Percentiles rank a stretch among this genome's conserved stretches.
Evolutionary conservation across 2,888 invertebrate genomes (phyloP).

Genomic region (Watsonalla binaria): DNA sequence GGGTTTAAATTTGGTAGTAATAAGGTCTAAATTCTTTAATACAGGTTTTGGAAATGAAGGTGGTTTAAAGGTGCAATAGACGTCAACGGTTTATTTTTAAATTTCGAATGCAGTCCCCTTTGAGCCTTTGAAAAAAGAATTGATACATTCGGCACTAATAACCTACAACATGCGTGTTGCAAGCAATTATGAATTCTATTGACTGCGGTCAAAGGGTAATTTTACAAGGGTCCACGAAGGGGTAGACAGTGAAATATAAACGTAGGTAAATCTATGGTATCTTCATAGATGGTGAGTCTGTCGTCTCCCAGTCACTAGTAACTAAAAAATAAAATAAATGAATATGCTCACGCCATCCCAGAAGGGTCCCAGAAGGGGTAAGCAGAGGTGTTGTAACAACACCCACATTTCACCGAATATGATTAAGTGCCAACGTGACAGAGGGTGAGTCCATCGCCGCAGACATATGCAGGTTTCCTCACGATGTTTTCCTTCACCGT

Average conservation of each 20-base stretch:
- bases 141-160: neutral
- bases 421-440: too few relatives aligned
- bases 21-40: constrained; percentile 25
- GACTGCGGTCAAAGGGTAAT: neutral
- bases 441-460: too few relatives aligned
- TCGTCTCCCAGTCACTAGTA: too few relatives aligned
- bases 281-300: too few relatives aligned
- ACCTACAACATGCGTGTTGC: neutral
- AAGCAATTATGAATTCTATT: neutral
- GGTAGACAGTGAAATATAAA: constrained; percentile 7
- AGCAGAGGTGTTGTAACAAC: too few relatives aligned
- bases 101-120: neutral
- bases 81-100: constrained; percentile 1
- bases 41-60: neutral
- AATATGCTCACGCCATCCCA: too few relatives aligned
- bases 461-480: too few relatives aligned
- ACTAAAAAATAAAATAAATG: too few relatives aligned
- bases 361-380: too few relatives aligned
- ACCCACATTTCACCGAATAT: too few relatives aligned
- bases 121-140: neutral
- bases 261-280: constrained; percentile 7
- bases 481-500: too few relatives aligned
- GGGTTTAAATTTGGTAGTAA: constrained; percentile 15
- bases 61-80: constrained; percentile 1
- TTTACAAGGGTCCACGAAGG: neutral